phyloP scores from a whole-genome alignment of 2,888 invertebrate genomes.

The Rhimphoctona megacephalus region DNA sequence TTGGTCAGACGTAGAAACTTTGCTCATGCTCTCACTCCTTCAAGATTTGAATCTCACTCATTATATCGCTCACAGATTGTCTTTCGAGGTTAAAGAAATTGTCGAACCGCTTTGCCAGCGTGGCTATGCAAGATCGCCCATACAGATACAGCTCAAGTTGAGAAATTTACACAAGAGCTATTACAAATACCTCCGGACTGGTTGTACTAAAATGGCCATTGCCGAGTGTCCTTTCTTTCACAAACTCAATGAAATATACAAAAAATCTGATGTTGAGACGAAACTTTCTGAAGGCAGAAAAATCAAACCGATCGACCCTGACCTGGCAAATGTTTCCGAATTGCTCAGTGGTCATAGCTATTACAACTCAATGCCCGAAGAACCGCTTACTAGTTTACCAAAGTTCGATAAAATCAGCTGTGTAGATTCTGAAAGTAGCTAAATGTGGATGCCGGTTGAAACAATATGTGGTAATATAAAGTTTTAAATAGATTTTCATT shows the following conservation, averaged over 20 bases:
- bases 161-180: constrained; percentile 72
- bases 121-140: constrained; percentile 71
- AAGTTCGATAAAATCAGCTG: constrained; percentile 20
- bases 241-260: constrained; percentile 72
- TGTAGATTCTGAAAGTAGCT: constrained; percentile 33
- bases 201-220: constrained; percentile 64
- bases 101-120: constrained; percentile 65
- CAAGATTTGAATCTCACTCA: constrained; percentile 68
- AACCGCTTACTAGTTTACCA: neutral
- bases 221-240: constrained; percentile 74
- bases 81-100: constrained; percentile 70
- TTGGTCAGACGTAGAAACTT: constrained; percentile 74
- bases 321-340: constrained; percentile 62
- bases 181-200: constrained; percentile 69
- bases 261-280: constrained; percentile 42
- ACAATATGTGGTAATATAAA: constrained; percentile 73
- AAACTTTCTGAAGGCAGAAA: constrained; percentile 42
- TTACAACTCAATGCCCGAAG: constrained; percentile 23
- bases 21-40: constrained; percentile 69
- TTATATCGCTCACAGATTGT: constrained; percentile 70
- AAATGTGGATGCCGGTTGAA: constrained; percentile 74
- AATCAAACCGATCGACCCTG: constrained; percentile 51
- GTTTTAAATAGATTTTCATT: neutral
- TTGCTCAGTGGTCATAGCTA: constrained; percentile 69
- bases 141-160: constrained; percentile 74